Evolutionary conservation across 2,113 vertebrate species (phyloP), one percentile per base, ranked within the genome.

Genomic region (Centropristis striata): DNA sequence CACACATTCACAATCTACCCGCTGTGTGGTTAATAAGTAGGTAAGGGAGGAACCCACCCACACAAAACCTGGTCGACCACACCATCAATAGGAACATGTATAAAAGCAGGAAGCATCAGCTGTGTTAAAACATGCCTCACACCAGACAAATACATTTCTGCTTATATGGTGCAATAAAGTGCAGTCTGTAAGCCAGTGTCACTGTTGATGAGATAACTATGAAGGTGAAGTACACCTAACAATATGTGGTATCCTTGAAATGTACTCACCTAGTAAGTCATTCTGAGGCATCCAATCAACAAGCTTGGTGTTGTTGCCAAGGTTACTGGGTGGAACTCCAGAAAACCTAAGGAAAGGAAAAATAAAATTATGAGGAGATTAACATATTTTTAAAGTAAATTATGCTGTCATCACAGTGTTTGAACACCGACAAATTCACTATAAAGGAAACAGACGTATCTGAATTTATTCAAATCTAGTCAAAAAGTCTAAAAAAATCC

Each of bases 271-370:
- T 75, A 99, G 93, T 67, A 99, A 93, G 87, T 99, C 98, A 1
- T 99, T 99, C 86, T 99, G 98, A 13, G 98, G 98, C 94, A 99
- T 93, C 98, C 98, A 99, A 58, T 99, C 97, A 86, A 98, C 96
- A 41, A 99, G 97, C 90, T 97, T 99, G 4, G 98, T 99, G 88
- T 99, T 99, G 92, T 97, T 98, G 74, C 97, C 97, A 63, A 99
- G 95, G 92, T 98, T 99, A 88, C 91, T 95, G 41, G 98, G 98
- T 84, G 95, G 96, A 53, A 95, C 94, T 89, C 98, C 98, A 77
- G 98, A 98, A 95, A 98, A 99, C 88, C 98, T 99, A 84, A 5
- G 41, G 60, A 2, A 47, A 32, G 6, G 58, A 61, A 41, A n/a
- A 47, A 71, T 9, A 12, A 70, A 58, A 49, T 3, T 11, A 59